phyloP scores from a whole-genome alignment of 2,113 vertebrate species.

The Nycticebus coucang region DNA sequence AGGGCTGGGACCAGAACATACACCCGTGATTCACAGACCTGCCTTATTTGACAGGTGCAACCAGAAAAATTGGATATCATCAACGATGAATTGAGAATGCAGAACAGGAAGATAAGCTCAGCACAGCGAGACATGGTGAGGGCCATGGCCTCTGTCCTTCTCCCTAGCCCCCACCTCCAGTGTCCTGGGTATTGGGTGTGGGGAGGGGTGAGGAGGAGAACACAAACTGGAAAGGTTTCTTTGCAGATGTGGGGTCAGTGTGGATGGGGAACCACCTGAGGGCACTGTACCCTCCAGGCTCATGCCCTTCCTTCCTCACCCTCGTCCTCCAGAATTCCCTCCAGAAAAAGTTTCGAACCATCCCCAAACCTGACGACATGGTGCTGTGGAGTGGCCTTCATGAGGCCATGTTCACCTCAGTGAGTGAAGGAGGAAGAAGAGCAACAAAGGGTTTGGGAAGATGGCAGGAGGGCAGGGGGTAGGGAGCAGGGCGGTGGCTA shows the following conservation, averaged over 20 bases:
- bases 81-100: conserved; percentile 34
- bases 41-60: conserved; percentile 56
- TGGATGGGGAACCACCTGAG: neutral
- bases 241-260: neutral
- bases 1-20: neutral
- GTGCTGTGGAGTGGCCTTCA: conserved; percentile 71
- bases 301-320: neutral
- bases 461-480: neutral
- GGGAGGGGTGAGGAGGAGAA: neutral
- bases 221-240: neutral
- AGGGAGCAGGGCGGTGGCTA: neutral
- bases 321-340: neutral
- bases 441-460: rapidly evolving
- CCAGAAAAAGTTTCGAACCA: neutral
- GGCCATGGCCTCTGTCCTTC: neutral
- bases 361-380: neutral
- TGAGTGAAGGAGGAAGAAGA: neutral
- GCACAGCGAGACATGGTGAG: conserved; percentile 71
- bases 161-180: neutral
- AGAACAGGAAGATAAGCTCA: neutral
- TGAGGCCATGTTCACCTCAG: conserved; percentile 49
- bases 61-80: neutral
- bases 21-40: neutral
- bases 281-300: rapidly evolving
- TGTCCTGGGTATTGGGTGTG: neutral